phyloP scores from a whole-genome alignment of 2,797 vertebrate species.

The Anomalospiza imberbis region DNA sequence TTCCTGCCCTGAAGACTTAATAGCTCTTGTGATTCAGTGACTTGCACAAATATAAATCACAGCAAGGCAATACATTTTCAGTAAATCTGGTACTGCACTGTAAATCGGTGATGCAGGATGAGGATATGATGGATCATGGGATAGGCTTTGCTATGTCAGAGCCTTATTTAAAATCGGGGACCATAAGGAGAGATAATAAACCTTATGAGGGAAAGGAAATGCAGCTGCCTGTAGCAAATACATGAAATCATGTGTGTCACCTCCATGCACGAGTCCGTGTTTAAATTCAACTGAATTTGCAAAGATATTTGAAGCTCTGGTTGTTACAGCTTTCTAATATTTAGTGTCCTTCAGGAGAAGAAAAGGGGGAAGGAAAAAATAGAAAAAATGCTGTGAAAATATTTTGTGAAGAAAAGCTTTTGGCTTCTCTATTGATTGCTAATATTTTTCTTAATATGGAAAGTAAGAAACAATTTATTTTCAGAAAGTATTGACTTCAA shows the following conservation, averaged over 20 bases:
- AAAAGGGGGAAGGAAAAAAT: not conserved
- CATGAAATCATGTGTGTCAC: not conserved
- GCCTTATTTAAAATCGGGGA: not conserved
- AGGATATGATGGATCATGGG: not conserved
- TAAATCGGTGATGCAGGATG: not conserved
- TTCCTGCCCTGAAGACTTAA: not conserved
- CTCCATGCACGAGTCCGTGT: not conserved
- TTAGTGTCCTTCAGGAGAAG: not conserved
- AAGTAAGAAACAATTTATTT: slow-evolving; percentile 35
- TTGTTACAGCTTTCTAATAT: not conserved
- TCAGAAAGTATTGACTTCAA: slow-evolving; percentile 26
- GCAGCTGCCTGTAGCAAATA: not conserved
- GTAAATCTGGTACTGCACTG: not conserved
- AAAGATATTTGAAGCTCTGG: not conserved
- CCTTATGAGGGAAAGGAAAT: not conserved
- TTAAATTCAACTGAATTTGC: not conserved
- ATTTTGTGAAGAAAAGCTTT: not conserved
- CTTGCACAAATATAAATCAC: not conserved
- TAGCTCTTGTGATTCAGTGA: not conserved
- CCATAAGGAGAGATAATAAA: not conserved
- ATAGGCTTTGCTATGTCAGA: not conserved
- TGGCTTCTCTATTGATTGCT: not conserved
- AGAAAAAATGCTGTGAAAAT: not conserved
- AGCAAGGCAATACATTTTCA: not conserved
- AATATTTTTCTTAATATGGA: slow-evolving; percentile 1